These are phyloP conservation scores for Metacarcinus magister DNA, from an alignment of 2,888 invertebrate species.

Conservation along the genomic window DNA sequence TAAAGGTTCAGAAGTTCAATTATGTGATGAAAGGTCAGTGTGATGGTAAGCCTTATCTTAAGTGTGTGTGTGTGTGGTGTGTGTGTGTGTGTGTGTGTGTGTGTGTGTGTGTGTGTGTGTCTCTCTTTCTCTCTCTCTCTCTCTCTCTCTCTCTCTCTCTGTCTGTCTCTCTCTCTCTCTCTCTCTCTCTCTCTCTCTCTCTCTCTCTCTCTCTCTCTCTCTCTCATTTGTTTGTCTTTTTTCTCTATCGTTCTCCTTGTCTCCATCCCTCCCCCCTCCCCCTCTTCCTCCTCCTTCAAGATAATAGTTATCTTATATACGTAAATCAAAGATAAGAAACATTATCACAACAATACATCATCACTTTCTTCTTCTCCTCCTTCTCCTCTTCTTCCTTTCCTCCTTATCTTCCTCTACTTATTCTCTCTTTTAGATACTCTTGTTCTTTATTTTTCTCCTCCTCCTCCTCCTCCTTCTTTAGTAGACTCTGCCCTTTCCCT, in stretches of 20 bases:
- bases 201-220: too few species aligned
- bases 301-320: background rate
- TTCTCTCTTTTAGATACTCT: background rate
- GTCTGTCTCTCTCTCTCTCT: background rate
- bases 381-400: background rate
- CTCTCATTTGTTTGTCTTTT: too few species aligned
- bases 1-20: background rate
- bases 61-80: slow-evolving; percentile 64
- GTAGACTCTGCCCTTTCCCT: background rate
- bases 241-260: too few species aligned
- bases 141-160: too few species aligned
- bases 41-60: background rate
- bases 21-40: background rate
- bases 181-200: too few species aligned
- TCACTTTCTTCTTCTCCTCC: slow-evolving; percentile 45
- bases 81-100: slow-evolving; percentile 59
- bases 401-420: background rate
- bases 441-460: background rate
- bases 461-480: background rate
- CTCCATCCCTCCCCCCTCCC: background rate
- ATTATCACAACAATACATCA: background rate
- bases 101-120: slow-evolving; percentile 61
- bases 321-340: background rate
- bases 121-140: background rate
- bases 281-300: background rate